Evolutionary conservation across 2,113 vertebrate species (phyloP).

Genomic region (Okapia johnstoni): DNA sequence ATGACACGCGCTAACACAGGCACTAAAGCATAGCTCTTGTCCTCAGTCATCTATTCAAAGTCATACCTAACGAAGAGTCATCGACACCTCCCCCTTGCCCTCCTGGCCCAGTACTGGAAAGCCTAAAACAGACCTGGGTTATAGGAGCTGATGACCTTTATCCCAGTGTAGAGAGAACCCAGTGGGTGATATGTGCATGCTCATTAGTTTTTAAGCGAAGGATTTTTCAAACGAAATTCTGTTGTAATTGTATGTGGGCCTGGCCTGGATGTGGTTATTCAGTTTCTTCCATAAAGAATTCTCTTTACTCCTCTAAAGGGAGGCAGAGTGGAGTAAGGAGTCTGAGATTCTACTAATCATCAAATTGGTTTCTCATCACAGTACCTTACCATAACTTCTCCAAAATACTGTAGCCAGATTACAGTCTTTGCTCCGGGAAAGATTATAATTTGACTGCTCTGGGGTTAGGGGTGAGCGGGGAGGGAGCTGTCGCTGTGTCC

Average conservation of each 20-base stretch:
- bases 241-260: background rate
- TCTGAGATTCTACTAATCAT: background rate
- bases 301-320: background rate
- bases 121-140: background rate
- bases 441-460: background rate
- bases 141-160: background rate
- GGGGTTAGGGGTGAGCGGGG: background rate
- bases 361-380: background rate
- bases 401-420: background rate
- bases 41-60: background rate
- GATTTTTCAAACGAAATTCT: background rate
- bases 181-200: background rate
- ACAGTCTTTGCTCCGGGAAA: background rate
- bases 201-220: background rate
- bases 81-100: rapidly evolving
- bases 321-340: background rate
- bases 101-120: background rate
- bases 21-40: background rate
- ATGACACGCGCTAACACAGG: background rate
- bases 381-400: background rate
- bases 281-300: background rate
- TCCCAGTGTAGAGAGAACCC: background rate
- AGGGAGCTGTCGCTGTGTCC: background rate
- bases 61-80: background rate
- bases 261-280: background rate